Base-by-base conservation (phyloP, 2,797 vertebrate species). In the Bryconaethiops microstoma region DNA sequence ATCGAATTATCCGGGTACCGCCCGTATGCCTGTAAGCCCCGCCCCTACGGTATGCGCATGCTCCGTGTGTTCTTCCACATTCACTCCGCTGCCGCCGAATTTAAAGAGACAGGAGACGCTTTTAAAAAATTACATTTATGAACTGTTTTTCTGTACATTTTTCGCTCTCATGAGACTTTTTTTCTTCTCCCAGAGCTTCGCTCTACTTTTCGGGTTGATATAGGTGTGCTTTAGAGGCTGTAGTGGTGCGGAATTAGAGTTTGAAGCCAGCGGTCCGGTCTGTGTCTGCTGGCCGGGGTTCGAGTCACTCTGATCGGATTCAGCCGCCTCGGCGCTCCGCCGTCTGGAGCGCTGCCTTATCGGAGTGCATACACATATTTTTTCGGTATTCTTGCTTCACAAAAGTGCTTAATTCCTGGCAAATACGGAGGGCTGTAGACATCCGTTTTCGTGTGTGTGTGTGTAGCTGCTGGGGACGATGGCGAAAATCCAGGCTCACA, bases 401-500 rank as follows among this genome's bases (percentile, higher is more conserved):
- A 17, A 55, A 73, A 83, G 78, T 50, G 54, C 84, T 68, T 45
- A 35, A 85, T 60, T 69, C n/a, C 29, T 13, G 65, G 79, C 77
- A 80, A 78, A 86, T 81, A 84, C 79, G 84, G 86, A 77, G 83
- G 76, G 68, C 52, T 73, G 75, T 76, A 74, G 75, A 69, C 39
- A 83, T 88, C 89, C 86, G 92, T 91, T 89, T 92, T 63, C 60
- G 60, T 90, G 89, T 86, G 91, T 75, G 92, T 90, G 89, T 86
- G 91, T 75, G 92, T 81, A 90, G 90, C 90, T 90, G 83, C 80
- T 8, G 92, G 84, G 81, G 91, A 94, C 94, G 91, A 95, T 95
- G 95, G 94, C 95, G 93, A 95, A 95, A 90, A 95, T 95, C 90
- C 95, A 95, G 88, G 89, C 94, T 48, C 94, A 94, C 92, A 92